phyloP scores from a whole-genome alignment of 2,113 vertebrate species.

The Neotoma lepida region DNA sequence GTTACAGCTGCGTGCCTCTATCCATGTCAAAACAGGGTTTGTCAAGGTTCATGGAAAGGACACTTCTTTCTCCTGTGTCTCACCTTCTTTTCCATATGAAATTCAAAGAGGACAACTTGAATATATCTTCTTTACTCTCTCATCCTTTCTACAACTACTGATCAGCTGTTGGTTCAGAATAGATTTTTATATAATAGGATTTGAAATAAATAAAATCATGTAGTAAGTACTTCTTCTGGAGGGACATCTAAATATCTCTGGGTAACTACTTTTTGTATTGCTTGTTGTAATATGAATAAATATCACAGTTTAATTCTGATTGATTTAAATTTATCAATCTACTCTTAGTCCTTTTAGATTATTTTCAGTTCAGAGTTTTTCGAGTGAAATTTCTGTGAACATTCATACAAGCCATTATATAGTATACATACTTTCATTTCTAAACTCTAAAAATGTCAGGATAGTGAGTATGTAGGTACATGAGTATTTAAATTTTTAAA shows the following conservation, averaged over 20 bases:
- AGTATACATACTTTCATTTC: background rate
- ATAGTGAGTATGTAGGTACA: background rate
- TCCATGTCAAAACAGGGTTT: background rate
- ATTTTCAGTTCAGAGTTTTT: background rate
- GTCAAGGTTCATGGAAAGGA: background rate
- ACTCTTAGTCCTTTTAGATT: background rate
- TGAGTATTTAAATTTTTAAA: background rate
- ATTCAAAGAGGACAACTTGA: background rate
- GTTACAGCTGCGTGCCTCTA: background rate
- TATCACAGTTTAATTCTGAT: background rate
- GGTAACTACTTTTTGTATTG: background rate
- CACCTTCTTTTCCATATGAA: background rate
- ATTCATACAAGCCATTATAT: background rate
- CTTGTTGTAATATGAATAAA: background rate
- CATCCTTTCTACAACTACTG: background rate
- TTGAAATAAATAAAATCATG: background rate
- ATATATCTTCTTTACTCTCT: background rate
- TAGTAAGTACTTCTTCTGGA: background rate
- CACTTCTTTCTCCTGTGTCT: background rate
- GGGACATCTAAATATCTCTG: background rate
- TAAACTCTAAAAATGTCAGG: background rate
- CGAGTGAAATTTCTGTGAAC: background rate
- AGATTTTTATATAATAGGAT: background rate
- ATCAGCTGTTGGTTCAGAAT: background rate
- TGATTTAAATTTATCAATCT: background rate